Conservation (phyloP, 2,113 vertebrate genomes). For the Vulpes lagopus region DNA sequence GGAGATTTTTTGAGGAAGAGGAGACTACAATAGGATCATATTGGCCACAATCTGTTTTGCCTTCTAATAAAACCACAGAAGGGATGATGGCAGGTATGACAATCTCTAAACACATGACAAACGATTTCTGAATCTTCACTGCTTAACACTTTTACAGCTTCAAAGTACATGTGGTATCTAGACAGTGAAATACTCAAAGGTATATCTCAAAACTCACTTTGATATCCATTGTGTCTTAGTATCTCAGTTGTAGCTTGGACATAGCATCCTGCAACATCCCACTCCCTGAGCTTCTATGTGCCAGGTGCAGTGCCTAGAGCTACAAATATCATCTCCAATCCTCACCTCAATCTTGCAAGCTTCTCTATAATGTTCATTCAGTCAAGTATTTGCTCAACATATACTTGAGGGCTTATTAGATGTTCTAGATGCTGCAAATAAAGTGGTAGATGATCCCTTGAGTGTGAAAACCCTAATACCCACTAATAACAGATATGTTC, state of each 20-base stretch:
- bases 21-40: not conserved
- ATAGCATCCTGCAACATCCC: not conserved
- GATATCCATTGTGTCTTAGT: not conserved
- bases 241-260: not conserved
- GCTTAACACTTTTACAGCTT: not conserved
- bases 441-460: not conserved
- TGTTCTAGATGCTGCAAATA: not conserved
- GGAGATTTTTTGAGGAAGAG: not conserved
- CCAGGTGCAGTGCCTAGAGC: not conserved
- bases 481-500: not conserved
- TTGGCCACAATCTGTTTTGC: not conserved
- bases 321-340: not conserved
- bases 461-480: not conserved
- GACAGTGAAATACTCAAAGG: not conserved
- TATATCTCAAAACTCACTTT: not conserved
- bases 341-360: not conserved
- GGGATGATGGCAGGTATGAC: not conserved
- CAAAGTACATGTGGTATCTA: not conserved
- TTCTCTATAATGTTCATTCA: not conserved
- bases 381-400: not conserved
- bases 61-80: not conserved
- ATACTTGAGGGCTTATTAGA: not conserved
- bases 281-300: not conserved
- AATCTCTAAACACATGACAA: not conserved
- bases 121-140: not conserved